A percentile compares a stretch with the other conserved stretches of the same genome.
Conservation (phyloP, 2,888 invertebrate genomes). For the Cryptocheilus praepositus region DNA sequence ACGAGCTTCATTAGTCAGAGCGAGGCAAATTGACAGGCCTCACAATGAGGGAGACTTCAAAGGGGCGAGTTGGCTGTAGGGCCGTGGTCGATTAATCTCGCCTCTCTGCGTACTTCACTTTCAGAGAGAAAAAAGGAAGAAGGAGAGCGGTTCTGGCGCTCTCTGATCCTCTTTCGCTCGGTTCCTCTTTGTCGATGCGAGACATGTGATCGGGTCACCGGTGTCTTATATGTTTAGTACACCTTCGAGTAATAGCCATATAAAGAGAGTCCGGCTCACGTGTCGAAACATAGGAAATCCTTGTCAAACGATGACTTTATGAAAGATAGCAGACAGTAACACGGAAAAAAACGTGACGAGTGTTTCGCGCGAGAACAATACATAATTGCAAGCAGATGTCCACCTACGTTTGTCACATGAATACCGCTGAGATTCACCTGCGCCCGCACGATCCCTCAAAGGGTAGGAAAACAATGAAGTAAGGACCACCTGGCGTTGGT, state of each 20-base stretch:
- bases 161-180: constrained; percentile 5
- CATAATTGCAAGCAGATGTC: too few relatives aligned
- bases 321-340: too few relatives aligned
- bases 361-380: too few relatives aligned
- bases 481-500: not conserved
- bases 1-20: constrained; percentile 65
- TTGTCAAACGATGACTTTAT: too few relatives aligned
- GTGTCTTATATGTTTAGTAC: not conserved
- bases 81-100: constrained; percentile 63
- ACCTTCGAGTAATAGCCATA: too few relatives aligned
- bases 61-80: constrained; percentile 54
- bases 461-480: constrained; percentile 2
- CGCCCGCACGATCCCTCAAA: constrained; percentile 5
- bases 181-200: constrained; percentile 4
- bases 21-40: constrained; percentile 63
- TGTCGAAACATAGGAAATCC: too few relatives aligned
- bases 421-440: not conserved
- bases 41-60: constrained; percentile 60
- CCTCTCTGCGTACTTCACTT: constrained; percentile 52
- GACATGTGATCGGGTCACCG: constrained; percentile 21
- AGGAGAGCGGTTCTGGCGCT: not conserved
- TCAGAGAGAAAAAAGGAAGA: constrained; percentile 29
- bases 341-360: too few relatives aligned
- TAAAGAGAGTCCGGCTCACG: too few relatives aligned
- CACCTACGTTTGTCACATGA: not conserved